These are phyloP conservation scores for Prinia subflava DNA, from an alignment of 2,113 vertebrate species.

Conservation along the genomic window DNA sequence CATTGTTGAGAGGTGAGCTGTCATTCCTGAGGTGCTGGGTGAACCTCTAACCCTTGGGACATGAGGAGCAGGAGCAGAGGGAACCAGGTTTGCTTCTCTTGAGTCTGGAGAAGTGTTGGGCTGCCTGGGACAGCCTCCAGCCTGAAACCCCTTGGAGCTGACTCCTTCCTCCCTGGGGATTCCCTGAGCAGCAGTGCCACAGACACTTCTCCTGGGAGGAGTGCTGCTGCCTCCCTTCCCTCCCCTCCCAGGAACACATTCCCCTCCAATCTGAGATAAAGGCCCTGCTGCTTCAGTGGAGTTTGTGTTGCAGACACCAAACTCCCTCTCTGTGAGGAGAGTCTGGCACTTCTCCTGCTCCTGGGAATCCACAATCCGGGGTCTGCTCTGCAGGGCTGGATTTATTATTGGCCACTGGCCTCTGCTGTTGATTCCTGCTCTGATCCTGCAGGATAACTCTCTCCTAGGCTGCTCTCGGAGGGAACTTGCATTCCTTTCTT, in stretches of 20 bases:
- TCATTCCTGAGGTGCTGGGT: background rate
- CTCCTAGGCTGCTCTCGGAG: constrained; percentile 62
- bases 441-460: constrained; percentile 71
- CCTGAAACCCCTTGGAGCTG: background rate
- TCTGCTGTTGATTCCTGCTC: constrained; percentile 65
- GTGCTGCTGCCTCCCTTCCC: background rate
- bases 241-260: background rate
- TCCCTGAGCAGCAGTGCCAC: background rate
- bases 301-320: background rate
- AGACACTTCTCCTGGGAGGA: background rate
- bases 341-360: background rate
- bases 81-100: background rate
- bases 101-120: background rate
- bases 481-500: constrained; percentile 74
- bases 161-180: background rate
- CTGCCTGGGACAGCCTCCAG: background rate
- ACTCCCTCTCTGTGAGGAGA: background rate
- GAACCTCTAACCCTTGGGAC: background rate
- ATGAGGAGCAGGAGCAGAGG: background rate
- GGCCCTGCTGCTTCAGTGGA: background rate
- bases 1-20: background rate
- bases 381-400: background rate
- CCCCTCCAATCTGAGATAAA: background rate
- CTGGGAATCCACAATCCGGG: background rate
- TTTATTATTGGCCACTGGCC: constrained; percentile 55